These are phyloP conservation scores for Drosophila austrosaltans DNA, from an alignment of 2,888 invertebrate genomes.

Conservation along the genomic window DNA sequence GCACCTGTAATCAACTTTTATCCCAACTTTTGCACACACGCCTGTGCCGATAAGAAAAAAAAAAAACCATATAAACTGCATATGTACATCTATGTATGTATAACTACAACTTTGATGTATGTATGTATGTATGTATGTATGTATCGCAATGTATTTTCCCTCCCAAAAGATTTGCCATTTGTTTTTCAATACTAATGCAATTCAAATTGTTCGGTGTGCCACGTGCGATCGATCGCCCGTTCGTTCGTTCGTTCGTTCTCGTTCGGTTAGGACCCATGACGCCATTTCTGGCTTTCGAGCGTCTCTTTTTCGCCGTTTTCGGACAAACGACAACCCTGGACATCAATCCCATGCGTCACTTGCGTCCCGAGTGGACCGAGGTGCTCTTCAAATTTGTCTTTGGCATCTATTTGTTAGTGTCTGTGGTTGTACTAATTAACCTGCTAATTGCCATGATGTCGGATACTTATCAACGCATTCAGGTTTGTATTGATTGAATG, in stretches of 20 bases:
- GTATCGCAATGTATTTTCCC: constrained; percentile 20
- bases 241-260: too few species aligned
- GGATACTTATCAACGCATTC: constrained; percentile 99
- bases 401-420: constrained; percentile 98
- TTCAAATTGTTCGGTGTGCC: constrained; percentile 33
- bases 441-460: constrained; percentile 99
- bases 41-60: constrained; percentile 60
- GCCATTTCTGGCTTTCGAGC: constrained; percentile 96
- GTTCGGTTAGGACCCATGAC: constrained; percentile 86
- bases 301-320: constrained; percentile 98
- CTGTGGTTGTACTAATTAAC: constrained; percentile 98
- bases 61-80: not conserved
- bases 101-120: constrained; percentile 33
- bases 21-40: constrained; percentile 65
- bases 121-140: constrained; percentile 34
- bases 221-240: not conserved
- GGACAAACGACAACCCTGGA: constrained; percentile 95
- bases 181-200: constrained; percentile 41
- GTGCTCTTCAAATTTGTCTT: constrained; percentile 95
- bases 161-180: constrained; percentile 3
- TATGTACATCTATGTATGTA: not conserved
- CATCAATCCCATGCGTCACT: constrained; percentile 89
- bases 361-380: constrained; percentile 92
- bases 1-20: constrained; percentile 26
- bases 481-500: constrained; percentile 88